Evolutionary conservation across 2,797 vertebrate species (phyloP).

Genomic region (Pseudomugil gertrudae): DNA sequence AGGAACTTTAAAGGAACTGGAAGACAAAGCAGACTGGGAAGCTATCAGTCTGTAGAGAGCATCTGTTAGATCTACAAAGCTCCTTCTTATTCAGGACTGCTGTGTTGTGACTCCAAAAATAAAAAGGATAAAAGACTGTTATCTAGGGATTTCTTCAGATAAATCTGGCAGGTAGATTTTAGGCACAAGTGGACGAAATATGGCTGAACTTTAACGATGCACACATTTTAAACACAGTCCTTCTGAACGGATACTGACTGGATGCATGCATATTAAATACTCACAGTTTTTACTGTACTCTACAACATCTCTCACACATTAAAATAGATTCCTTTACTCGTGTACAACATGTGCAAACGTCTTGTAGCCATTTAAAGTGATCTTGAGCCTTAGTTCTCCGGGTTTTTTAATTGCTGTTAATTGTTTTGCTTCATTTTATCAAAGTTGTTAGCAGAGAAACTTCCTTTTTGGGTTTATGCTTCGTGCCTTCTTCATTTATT

Average conservation of each 20-base stretch:
- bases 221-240: not conserved
- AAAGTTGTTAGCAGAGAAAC: no score
- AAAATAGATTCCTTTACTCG: not conserved
- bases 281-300: no score
- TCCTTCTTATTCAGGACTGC: constrained; percentile 40
- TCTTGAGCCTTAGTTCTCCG: not conserved
- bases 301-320: not conserved
- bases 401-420: not conserved
- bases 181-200: not conserved
- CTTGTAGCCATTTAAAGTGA: not conserved
- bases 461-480: not conserved
- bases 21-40: constrained; percentile 65
- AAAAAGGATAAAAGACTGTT: constrained; percentile 9
- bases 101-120: constrained; percentile 70
- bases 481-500: not conserved
- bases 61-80: constrained; percentile 37
- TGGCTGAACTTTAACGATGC: constrained; percentile 4
- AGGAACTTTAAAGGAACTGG: constrained; percentile 61
- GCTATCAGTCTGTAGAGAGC: constrained; percentile 47
- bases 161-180: constrained; percentile 16
- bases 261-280: not conserved
- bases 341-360: not conserved
- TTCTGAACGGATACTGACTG: not conserved
- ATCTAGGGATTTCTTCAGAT: constrained; percentile 30
- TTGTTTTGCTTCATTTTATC: no score